These are phyloP conservation scores for Asteroscopus sphinx DNA, from an alignment of 2,888 invertebrate species.

Conservation along the genomic window DNA sequence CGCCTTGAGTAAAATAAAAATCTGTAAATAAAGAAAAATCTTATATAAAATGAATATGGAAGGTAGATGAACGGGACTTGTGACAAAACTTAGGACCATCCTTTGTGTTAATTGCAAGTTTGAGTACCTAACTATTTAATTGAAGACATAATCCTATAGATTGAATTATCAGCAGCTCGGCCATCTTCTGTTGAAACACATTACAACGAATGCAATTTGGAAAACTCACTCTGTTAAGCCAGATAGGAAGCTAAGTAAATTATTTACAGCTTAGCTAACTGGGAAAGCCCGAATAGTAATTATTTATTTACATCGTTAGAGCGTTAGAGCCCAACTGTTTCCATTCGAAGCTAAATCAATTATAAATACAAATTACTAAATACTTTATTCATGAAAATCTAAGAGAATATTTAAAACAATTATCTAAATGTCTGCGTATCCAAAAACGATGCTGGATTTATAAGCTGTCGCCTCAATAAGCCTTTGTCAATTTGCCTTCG, in stretches of 20 bases:
- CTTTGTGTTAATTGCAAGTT: not conserved
- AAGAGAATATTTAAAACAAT: slow-evolving; percentile 49
- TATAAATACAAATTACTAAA: slow-evolving; percentile 42
- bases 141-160: no score
- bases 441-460: slow-evolving; percentile 36
- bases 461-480: slow-evolving; percentile 44
- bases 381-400: slow-evolving; percentile 41
- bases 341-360: slow-evolving; percentile 36
- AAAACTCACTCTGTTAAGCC: not conserved
- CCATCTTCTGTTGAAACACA: not conserved
- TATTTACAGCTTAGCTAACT: slow-evolving; percentile 19
- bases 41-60: no score
- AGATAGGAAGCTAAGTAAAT: slow-evolving; percentile 24
- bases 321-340: slow-evolving; percentile 30
- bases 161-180: no score
- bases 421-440: slow-evolving; percentile 28
- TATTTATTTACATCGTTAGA: slow-evolving; percentile 43
- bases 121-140: not conserved
- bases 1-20: no score
- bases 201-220: not conserved
- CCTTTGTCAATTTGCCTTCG: slow-evolving; percentile 54
- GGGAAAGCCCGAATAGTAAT: slow-evolving; percentile 31
- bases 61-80: no score
- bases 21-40: no score
- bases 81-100: no score